These are phyloP conservation scores for Pygoscelis adeliae DNA, from an alignment of 2,113 vertebrate species.

Conservation along the genomic window DNA sequence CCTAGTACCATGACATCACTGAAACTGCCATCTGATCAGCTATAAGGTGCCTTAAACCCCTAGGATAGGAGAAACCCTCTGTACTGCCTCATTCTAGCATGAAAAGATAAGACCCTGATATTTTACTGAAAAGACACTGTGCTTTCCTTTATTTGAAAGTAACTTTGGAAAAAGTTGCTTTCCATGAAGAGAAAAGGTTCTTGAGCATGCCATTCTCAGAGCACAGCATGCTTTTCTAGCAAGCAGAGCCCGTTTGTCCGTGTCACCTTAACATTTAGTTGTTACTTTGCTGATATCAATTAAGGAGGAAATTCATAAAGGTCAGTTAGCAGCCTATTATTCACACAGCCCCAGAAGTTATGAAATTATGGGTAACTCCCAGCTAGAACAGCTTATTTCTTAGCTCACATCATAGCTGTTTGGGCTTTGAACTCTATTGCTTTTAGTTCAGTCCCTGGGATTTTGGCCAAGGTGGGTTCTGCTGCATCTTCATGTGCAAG, in stretches of 20 bases:
- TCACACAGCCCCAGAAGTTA: neutral
- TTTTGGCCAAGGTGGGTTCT: neutral
- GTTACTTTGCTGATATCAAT: neutral
- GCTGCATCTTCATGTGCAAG: neutral
- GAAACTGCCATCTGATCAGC: slow-evolving; percentile 6
- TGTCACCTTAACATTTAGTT: neutral
- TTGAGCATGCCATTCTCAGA: accelerated
- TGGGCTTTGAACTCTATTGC: neutral
- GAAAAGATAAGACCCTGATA: neutral
- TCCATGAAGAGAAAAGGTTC: neutral
- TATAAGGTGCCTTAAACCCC: slow-evolving; percentile 8
- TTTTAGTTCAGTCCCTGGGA: neutral
- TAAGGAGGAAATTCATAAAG: neutral
- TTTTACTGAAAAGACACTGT: neutral
- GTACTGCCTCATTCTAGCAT: neutral
- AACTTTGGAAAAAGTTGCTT: neutral
- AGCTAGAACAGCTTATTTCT: neutral
- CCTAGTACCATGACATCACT: neutral
- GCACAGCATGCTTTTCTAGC: neutral
- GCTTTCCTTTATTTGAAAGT: neutral
- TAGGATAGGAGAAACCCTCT: neutral
- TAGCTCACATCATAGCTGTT: neutral
- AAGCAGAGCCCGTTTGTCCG: neutral
- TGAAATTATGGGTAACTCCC: neutral
- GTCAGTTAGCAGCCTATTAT: neutral